These are phyloP conservation scores for Tangara arthus DNA, from an alignment of 2,797 vertebrate genomes.

Conservation along the genomic window DNA sequence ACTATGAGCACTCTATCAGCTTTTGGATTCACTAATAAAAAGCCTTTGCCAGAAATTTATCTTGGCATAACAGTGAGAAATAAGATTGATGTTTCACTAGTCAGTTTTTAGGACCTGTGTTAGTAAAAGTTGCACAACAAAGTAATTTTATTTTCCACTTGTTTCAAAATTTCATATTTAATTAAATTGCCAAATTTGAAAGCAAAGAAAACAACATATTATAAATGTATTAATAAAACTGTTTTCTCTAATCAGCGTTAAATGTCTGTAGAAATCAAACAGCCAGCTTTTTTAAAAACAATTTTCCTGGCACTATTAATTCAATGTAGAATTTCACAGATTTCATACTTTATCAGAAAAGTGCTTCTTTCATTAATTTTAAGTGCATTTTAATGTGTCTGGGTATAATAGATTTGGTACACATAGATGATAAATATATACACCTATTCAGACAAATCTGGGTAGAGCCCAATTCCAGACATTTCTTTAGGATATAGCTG, in stretches of 20 bases:
- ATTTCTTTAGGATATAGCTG: neutral
- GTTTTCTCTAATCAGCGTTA: neutral
- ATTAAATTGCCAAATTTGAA: neutral
- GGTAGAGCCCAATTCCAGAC: neutral
- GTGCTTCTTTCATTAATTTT: neutral
- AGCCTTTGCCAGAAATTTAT: neutral
- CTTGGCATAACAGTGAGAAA: neutral
- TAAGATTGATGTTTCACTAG: neutral
- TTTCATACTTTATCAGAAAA: neutral
- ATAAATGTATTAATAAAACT: neutral
- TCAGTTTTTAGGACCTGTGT: neutral
- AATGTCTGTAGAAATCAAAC: neutral
- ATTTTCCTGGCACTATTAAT: neutral
- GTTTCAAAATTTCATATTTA: neutral
- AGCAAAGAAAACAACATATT: neutral
- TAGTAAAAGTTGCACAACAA: neutral
- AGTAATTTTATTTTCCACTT: neutral
- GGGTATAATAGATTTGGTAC: neutral
- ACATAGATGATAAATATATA: neutral
- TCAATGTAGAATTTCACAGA: neutral
- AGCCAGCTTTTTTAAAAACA: neutral
- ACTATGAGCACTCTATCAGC: neutral
- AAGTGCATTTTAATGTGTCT: neutral
- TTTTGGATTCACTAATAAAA: neutral
- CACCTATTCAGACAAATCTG: neutral